Evolutionary conservation across 2,113 vertebrate species (phyloP), one percentile per base, ranked within the genome.

Genomic region (Trogon surrucura): DNA sequence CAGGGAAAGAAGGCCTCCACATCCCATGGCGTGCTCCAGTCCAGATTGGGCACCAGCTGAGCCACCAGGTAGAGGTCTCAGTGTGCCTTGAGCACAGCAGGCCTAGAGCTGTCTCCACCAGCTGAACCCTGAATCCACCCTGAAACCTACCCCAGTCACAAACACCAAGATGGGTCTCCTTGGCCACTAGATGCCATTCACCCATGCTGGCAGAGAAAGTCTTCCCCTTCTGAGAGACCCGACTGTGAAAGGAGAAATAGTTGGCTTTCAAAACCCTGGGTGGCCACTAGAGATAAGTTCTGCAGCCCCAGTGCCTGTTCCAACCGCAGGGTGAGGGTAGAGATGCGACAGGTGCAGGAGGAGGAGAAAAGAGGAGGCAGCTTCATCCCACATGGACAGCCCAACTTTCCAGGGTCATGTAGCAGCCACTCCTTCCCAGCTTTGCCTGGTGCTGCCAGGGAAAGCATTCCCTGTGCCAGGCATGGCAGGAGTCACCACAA

Each of bases 271-370:
- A 93, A 92, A 36, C 8, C 16, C 61, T 50, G 32, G 15, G 19
- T 6, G 36, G 23, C 27, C 57, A 74, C 41, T 2, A 69, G 16
- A 82, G 14, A 65, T 27, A 72, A 85, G 22, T 64, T 36, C 50
- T 36, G 19, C 22, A 80, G 57, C 22, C 22, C n/a, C 53, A 54
- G 18, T 54, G 29, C 62, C 48, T 32, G 75, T 38, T 45, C 20
- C 64, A 77, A 6, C 5, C 3, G 1, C 38, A 73, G 6, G 9
- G 21, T 51, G 16, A 89, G 61, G 25, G 62, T 23, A 86, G 36
- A 80, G 30, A 51, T 5, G 8, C 0, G 0, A 54, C 6, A 62
- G 8, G 13, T 34, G 4, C 44, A 60, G 54, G 48, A 72, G 48
- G 4, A 78, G 16, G 18, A 48, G 7, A 71, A 70, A 58, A 57